phyloP scores from a whole-genome alignment of 2,888 invertebrate species.

The Hydrotaea diabolus region DNA sequence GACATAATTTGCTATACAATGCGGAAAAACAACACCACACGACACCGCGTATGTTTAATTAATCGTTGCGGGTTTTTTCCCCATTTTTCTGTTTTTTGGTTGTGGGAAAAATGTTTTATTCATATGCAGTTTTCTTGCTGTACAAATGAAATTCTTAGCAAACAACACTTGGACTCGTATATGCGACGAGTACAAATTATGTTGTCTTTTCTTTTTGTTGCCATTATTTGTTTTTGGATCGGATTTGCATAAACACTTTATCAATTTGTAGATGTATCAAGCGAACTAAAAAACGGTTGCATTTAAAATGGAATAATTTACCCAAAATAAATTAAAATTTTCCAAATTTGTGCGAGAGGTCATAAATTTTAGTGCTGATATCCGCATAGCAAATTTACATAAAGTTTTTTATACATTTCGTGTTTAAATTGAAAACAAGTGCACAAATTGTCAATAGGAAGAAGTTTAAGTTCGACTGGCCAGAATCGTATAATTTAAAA shows the following conservation, averaged over 20 bases:
- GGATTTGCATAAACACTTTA: constrained; percentile 4
- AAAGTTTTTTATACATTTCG: no score
- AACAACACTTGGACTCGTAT: no score
- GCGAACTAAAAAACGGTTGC: not conserved
- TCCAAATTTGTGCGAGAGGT: not conserved
- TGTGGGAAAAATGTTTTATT: constrained; percentile 56
- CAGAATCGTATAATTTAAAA: no score
- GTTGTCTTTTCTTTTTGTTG: not conserved
- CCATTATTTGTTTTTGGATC: not conserved
- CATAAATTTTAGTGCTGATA: not conserved
- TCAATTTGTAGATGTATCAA: constrained; percentile 6
- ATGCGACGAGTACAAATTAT: no score
- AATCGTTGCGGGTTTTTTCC: no score
- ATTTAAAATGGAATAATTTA: not conserved
- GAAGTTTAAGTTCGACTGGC: no score
- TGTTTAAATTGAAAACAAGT: not conserved
- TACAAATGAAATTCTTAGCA: not conserved
- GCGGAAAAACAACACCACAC: constrained; percentile 12
- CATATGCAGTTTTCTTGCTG: not conserved
- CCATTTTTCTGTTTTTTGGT: not conserved
- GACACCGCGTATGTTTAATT: not conserved
- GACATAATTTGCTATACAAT: constrained; percentile 1
- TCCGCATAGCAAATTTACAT: not conserved
- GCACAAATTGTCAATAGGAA: no score
- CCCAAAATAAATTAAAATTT: not conserved